These are phyloP conservation scores for Leptogaster cylindrica DNA, from an alignment of 2,888 invertebrate genomes.

Conservation along the genomic window DNA sequence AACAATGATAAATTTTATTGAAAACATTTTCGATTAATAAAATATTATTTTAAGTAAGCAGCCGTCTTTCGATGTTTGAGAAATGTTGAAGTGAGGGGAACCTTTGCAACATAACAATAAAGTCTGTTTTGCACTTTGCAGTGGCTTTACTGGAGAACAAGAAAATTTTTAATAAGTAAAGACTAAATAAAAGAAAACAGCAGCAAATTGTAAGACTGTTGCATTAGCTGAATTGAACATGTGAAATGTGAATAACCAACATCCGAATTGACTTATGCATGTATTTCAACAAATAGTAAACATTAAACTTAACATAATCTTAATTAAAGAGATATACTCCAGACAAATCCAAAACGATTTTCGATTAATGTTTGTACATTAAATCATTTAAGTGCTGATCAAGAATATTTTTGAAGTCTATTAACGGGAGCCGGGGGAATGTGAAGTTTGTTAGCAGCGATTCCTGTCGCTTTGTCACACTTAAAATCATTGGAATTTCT, in stretches of 20 bases:
- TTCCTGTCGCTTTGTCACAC: not conserved
- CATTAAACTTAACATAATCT: conserved; percentile 29
- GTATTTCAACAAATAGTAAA: conserved; percentile 35
- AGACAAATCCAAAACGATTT: conserved; percentile 12
- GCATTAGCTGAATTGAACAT: not conserved
- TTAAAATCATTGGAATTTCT: conserved; percentile 22
- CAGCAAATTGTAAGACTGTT: no score
- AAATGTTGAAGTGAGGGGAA: no score
- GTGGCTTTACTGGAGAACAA: no score
- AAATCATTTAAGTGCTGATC: conserved; percentile 24
- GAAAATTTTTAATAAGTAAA: no score
- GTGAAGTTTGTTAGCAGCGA: not conserved
- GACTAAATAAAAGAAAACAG: no score
- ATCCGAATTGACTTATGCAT: conserved; percentile 14
- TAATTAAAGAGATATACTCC: conserved; percentile 6
- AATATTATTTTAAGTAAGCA: no score
- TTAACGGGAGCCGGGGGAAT: not conserved
- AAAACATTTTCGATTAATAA: no score
- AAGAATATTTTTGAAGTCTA: conserved; percentile 17
- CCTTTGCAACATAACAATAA: no score
- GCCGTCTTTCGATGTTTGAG: no score
- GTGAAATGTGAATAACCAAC: not conserved
- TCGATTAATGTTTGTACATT: conserved; percentile 23
- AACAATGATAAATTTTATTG: no score
- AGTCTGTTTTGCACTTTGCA: no score